phyloP scores from a whole-genome alignment of 2,888 invertebrate genomes.

The Lissonota sp. region DNA sequence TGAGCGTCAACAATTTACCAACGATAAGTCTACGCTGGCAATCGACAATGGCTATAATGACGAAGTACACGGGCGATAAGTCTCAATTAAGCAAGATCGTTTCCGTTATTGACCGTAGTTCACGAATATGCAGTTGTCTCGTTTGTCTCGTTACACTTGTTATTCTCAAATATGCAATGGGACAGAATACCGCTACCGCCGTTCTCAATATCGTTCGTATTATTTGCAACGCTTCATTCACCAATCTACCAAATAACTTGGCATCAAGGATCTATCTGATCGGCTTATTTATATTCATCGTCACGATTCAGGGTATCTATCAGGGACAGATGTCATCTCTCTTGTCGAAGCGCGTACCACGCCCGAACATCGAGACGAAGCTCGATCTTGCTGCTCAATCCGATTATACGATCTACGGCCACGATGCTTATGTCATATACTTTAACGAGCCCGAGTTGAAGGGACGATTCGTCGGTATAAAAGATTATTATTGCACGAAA shows the following conservation, averaged over 20 bases:
- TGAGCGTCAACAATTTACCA: background rate
- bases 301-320: background rate
- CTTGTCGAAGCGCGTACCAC: background rate
- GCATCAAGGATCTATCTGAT: conserved; percentile 8
- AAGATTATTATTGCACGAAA: background rate
- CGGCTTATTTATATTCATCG: conserved; percentile 3
- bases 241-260: background rate
- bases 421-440: background rate
- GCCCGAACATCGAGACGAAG: background rate
- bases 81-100: conserved; percentile 7
- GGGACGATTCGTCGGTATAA: background rate
- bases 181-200: background rate
- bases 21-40: no score
- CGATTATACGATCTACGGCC: background rate
- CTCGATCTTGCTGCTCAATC: background rate
- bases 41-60: background rate
- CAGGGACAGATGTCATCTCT: conserved; percentile 13
- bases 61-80: background rate
- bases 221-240: background rate
- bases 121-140: background rate
- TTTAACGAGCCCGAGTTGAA: background rate
- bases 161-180: background rate
- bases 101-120: background rate
- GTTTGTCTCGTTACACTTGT: conserved; percentile 1
- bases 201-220: conserved; percentile 4